Base-by-base conservation (phyloP, 2,797 vertebrate genomes). In the Anomalospiza imberbis region DNA sequence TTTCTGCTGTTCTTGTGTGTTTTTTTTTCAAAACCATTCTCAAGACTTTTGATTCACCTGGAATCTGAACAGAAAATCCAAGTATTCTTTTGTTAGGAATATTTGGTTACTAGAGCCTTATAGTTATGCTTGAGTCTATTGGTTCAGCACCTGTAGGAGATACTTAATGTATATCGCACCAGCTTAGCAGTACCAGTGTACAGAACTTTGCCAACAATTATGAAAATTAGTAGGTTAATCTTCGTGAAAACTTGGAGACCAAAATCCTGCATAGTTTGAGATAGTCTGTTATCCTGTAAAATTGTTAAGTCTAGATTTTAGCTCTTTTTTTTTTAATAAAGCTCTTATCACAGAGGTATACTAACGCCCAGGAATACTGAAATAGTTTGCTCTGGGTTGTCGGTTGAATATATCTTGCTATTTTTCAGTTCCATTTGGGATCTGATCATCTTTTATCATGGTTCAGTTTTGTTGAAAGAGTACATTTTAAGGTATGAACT, bases 401-500 rank as follows among this genome's bases (percentile, higher is more conserved):
- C 91, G 71, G n/a, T 95, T 91, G 71, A 88, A 77, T 67, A 9
- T 50, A 21, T 91, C 48, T 79, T 95, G 36, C 40, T 71, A 10
- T 80, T 93, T 91, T 94, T 71, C 55, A 53, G 85, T 88, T 85
- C 75, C 22, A 3, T 74, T 78, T 81, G 34, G 82, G 75, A 74
- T 84, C 18, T 79, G 71, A 65, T 84, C 7, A 45, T 72, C 42
- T 80, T 78, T 70, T 55, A 32, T 86, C 45, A 15, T 81, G 82
- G 45, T 88, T 91, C 47, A 48, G 10, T 92, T 91, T 89, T 94
- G 53, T 82, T 91, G 87, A 73, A 83, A 63, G 71, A 76, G 26
- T 81, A 40, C 73, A 53, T 84, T 80, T 91, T 74, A 75, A 42
- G 13, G 31, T 88, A 34, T 61, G 58, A 65, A 48, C 26, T 92